A percentile compares a stretch with the other conserved stretches of the same genome.
Evolutionary conservation across 2,888 invertebrate species (phyloP).

Genomic region (Rambutsinella grinnellia): DNA sequence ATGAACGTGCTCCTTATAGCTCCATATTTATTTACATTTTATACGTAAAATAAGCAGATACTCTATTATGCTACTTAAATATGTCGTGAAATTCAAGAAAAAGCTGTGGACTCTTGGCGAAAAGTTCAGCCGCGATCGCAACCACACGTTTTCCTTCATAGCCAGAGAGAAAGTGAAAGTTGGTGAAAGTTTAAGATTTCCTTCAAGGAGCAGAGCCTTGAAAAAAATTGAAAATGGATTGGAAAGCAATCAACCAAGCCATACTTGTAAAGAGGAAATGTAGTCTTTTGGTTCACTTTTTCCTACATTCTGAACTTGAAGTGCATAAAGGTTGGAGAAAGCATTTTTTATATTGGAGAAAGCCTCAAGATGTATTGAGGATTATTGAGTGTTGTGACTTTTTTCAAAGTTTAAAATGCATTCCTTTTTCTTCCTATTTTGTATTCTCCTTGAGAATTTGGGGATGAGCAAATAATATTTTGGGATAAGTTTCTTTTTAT

Average conservation of each 20-base stretch:
- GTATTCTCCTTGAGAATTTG: conserved; percentile 43
- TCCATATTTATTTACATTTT: no score
- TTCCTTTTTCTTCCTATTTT: conserved; percentile 28
- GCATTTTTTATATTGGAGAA: neutral
- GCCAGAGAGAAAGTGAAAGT: no score
- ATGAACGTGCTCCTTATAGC: no score
- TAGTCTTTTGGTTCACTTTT: neutral
- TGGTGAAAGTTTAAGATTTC: no score
- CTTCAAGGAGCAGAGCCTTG: neutral
- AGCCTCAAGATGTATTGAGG: neutral
- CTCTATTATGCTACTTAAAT: no score
- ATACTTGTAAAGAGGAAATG: neutral
- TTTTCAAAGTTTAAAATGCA: conserved; percentile 45
- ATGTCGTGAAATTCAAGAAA: no score
- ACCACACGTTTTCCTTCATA: neutral
- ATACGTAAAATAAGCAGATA: no score
- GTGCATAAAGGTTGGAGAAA: neutral
- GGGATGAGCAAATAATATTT: conserved; percentile 51
- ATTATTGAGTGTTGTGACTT: neutral
- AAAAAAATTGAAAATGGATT: conserved; percentile 45
- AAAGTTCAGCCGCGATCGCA: no score
- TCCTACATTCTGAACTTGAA: neutral
- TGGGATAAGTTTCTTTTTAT: conserved; percentile 21
- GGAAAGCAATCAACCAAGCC: conserved; percentile 40
- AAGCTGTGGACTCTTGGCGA: no score